These are phyloP conservation scores for Orthosia incerta DNA, from an alignment of 2,888 invertebrate genomes.

Conservation along the genomic window DNA sequence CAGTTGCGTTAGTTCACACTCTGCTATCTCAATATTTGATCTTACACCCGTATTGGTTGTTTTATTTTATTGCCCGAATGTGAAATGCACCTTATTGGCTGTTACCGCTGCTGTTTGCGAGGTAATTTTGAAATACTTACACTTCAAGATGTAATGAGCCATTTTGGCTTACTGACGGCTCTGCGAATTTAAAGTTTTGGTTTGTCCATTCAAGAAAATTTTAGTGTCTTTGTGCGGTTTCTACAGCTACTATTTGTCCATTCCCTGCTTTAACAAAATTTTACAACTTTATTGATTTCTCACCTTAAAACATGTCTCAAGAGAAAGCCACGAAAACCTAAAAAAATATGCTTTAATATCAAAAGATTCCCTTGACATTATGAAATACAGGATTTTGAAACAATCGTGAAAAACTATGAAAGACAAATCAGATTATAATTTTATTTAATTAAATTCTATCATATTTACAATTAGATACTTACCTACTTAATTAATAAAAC, in stretches of 20 bases:
- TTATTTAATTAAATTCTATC: no score
- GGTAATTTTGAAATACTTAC: conserved; percentile 38
- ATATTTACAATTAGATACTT: no score
- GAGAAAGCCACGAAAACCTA: neutral
- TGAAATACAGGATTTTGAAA: neutral
- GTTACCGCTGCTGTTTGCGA: conserved; percentile 18
- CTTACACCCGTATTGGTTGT: conserved; percentile 32
- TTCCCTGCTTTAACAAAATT: no score
- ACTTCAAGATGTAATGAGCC: conserved; percentile 27
- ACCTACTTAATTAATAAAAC: no score
- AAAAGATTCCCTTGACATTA: neutral
- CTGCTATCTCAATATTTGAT: conserved; percentile 51
- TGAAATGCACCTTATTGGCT: conserved; percentile 19
- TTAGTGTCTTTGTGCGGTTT: neutral
- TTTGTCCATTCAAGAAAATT: neutral
- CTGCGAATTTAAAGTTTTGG: neutral
- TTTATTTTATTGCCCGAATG: conserved; percentile 42
- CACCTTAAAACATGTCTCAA: neutral
- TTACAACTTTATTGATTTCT: no score
- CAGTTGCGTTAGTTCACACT: conserved; percentile 50
- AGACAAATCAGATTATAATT: neutral
- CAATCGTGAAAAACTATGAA: neutral
- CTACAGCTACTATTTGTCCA: neutral
- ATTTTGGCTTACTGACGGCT: neutral
- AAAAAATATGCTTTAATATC: neutral